Conservation (phyloP, 2,888 invertebrate genomes). For the Luffia ferchaultella region DNA sequence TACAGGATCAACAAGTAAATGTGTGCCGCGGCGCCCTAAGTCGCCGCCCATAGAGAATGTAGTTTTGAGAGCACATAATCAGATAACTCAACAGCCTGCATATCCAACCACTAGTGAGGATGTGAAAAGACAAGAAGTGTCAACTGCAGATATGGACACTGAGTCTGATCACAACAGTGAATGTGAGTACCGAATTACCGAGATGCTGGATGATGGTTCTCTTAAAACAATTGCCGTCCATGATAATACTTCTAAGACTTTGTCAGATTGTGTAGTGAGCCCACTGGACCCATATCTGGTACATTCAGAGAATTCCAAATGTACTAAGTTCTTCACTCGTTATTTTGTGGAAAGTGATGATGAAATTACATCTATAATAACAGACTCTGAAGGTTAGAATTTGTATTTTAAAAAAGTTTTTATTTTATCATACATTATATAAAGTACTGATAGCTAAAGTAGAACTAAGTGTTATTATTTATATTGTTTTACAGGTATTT, state of each 20-base stretch:
- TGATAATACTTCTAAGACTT: constrained; percentile 56
- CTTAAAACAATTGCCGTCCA: constrained; percentile 56
- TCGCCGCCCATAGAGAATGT: constrained; percentile 53
- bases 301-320: constrained; percentile 63
- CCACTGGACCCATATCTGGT: constrained; percentile 57
- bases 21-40: constrained; percentile 35
- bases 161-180: constrained; percentile 52
- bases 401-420: neutral
- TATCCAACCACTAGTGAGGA: constrained; percentile 36
- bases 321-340: constrained; percentile 72
- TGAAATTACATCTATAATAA: constrained; percentile 74
- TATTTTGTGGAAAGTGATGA: constrained; percentile 76
- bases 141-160: constrained; percentile 16
- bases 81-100: constrained; percentile 38
- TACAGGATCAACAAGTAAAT: constrained; percentile 44
- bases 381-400: constrained; percentile 75
- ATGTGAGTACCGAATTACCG: constrained; percentile 54
- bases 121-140: constrained; percentile 30
- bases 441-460: neutral
- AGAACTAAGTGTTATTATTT: too few relatives aligned
- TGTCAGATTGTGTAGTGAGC: constrained; percentile 52
- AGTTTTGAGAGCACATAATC: constrained; percentile 51
- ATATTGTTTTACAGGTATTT: too few relatives aligned
- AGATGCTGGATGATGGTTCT: constrained; percentile 60
- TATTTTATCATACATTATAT: neutral